Base-by-base conservation (phyloP, 2,113 vertebrate species). In the Salvelinus namaycush region DNA sequence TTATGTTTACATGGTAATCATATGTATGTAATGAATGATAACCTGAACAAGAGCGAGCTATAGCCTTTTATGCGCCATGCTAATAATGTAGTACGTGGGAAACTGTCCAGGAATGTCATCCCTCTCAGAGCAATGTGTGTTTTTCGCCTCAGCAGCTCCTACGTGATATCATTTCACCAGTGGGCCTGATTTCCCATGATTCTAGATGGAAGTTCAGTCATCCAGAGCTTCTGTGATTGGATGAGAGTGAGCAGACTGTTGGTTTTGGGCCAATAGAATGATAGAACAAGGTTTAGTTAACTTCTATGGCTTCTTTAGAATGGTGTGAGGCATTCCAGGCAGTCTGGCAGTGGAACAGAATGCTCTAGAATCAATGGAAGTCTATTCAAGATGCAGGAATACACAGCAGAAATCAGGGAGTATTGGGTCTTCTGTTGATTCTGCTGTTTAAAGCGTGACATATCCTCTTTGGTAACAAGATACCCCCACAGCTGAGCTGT, bases 311-410 rank as follows among this genome's bases (percentile, higher is more conserved):
- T 79, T 87, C 79, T 54, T 54, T 14, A 54, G 76, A 82, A 85
- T 86, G 85, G 80, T 81, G 83, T 81, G 75, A 84, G 82, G 80
- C 85, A 75, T 64, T 71, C 76, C 78, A 4, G 68, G 75, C 78
- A 4, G 59, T 62, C 84, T 83, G 81, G 84, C 76, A 82, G 72
- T 82, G 80, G 60, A 73, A 62, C 7, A 62, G 75, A 84, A 81
- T 66, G 79, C 83, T 86, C 81, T 85, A 82, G 82, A 88, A 91
- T 92, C 89, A 73, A 87, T 89, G 78, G 69, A 70, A 74, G 67
- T 81, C 81, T 77, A 79, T 84, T 2, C 24, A 75, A 86, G 74
- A 85, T 76, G 83, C 84, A 74, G 44, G 54, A 84, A 84, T 76
- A 82, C 79, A 74, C 79, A 73, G 72, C 60, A 72, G 68, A 79